These are phyloP conservation scores for Xerus rutilus DNA, from an alignment of 2,797 vertebrate species.

Conservation along the genomic window DNA sequence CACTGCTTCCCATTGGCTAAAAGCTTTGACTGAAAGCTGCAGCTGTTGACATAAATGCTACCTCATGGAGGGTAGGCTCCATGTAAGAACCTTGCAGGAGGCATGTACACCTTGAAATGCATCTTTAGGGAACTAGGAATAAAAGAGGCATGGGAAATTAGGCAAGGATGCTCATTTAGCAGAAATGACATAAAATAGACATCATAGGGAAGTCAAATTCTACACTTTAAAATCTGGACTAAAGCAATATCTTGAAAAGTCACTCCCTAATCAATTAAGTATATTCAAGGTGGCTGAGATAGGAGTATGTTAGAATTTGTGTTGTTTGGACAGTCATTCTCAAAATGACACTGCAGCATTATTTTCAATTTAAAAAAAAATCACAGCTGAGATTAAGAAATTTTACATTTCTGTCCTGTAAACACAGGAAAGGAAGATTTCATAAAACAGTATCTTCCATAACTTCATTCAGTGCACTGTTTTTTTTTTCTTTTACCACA, in stretches of 20 bases:
- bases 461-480: neutral
- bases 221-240: neutral
- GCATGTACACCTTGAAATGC: neutral
- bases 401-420: neutral
- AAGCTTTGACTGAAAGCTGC: neutral
- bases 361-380: neutral
- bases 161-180: neutral
- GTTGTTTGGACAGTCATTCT: neutral
- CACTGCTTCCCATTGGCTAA: neutral
- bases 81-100: neutral
- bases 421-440: neutral
- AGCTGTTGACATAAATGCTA: neutral
- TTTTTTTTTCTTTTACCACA: neutral
- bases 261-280: neutral
- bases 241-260: neutral
- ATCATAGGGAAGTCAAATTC: neutral
- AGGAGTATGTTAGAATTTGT: neutral
- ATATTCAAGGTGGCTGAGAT: neutral
- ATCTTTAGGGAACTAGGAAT: neutral
- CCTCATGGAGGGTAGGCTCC: neutral
- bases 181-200: neutral
- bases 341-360: neutral
- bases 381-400: neutral
- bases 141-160: neutral
- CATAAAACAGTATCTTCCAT: neutral